Evolutionary conservation across 2,888 invertebrate species (phyloP).

Genomic region (Euproctis similis): DNA sequence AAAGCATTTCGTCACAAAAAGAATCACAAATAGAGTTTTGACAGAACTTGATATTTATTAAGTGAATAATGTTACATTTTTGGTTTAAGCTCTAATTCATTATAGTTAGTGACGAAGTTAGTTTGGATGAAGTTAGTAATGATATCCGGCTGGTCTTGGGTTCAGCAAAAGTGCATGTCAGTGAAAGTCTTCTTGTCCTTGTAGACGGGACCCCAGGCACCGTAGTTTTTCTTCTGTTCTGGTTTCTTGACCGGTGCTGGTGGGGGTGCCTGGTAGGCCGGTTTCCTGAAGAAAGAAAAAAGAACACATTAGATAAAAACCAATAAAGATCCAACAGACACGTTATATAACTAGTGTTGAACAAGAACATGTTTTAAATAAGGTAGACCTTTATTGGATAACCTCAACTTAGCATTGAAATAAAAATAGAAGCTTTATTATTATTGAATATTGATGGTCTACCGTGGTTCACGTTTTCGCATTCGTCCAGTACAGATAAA

Average conservation of each 20-base stretch:
- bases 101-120: constrained; percentile 33
- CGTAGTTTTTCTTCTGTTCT: constrained; percentile 69
- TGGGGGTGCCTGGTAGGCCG: constrained; percentile 39
- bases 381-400: too few relatives aligned
- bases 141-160: constrained; percentile 35
- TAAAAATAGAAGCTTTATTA: too few relatives aligned
- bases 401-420: too few relatives aligned
- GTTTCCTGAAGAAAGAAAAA: too few relatives aligned
- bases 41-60: constrained; percentile 22
- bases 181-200: constrained; percentile 84
- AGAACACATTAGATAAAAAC: too few relatives aligned
- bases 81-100: constrained; percentile 32
- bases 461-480: too few relatives aligned
- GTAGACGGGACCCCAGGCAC: constrained; percentile 83
- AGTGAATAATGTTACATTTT: constrained; percentile 25
- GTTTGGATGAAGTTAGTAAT: constrained; percentile 31
- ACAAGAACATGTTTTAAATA: too few relatives aligned
- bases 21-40: constrained; percentile 18
- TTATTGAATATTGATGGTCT: too few relatives aligned
- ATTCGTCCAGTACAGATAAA: too few relatives aligned
- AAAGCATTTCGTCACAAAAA: constrained; percentile 33
- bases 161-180: constrained; percentile 81
- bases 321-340: too few relatives aligned
- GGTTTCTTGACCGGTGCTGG: constrained; percentile 46
- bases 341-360: too few relatives aligned